These are phyloP conservation scores for Taeniopygia guttata DNA, from an alignment of 2,797 vertebrate species.

Conservation along the genomic window DNA sequence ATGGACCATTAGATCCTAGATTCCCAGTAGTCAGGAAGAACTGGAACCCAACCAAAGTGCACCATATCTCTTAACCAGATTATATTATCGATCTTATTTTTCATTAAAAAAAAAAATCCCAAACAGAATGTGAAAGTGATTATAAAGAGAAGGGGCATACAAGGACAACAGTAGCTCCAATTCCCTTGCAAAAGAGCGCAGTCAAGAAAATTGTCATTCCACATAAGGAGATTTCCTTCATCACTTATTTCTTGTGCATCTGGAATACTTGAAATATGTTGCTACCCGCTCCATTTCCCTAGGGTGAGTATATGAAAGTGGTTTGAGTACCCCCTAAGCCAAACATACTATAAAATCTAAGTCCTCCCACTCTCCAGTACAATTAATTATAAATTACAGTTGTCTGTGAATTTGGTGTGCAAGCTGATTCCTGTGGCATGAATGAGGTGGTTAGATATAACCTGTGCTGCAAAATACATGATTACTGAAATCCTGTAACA, in stretches of 20 bases:
- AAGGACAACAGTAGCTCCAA: neutral
- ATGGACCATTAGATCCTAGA: neutral
- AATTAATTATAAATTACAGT: neutral
- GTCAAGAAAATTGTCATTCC: neutral
- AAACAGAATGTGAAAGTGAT: neutral
- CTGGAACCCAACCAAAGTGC: neutral
- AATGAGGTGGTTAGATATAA: neutral
- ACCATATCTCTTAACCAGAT: neutral
- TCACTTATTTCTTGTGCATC: neutral
- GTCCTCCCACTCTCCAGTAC: neutral
- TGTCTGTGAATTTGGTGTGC: neutral
- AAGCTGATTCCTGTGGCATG: neutral
- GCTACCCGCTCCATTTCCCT: neutral
- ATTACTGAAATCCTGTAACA: constrained; percentile 4
- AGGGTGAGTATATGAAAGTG: neutral
- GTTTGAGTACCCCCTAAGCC: neutral
- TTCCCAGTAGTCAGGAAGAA: neutral
- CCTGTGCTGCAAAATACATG: neutral
- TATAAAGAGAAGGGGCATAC: neutral
- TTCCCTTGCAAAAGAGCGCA: neutral
- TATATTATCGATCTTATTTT: neutral
- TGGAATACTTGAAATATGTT: neutral
- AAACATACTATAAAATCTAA: neutral
- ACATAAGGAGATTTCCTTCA: neutral
- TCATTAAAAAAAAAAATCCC: neutral